Conservation (phyloP, 2,797 vertebrate genomes). For the Oryzias sinensis region DNA sequence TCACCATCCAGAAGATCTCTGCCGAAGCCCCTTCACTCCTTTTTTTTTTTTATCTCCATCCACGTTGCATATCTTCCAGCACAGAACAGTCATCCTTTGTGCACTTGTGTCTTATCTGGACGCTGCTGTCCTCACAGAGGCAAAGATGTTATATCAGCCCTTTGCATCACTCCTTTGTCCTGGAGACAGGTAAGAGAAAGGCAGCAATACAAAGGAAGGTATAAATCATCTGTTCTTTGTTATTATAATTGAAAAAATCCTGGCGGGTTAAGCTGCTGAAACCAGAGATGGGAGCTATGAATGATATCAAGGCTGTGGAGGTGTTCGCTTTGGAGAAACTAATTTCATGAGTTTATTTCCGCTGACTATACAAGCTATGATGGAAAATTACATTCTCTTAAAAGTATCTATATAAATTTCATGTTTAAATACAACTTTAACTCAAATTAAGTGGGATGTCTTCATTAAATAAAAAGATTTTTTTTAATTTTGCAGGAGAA, state of each 20-base stretch:
- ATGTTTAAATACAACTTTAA: no score
- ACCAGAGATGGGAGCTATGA: slow-evolving; percentile 1
- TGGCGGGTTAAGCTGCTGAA: slow-evolving; percentile 29
- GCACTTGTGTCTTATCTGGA: slow-evolving; percentile 46
- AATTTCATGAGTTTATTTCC: slow-evolving; percentile 5
- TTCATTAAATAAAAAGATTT: not conserved
- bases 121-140: slow-evolving; percentile 35
- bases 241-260: slow-evolving; percentile 43
- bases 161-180: slow-evolving; percentile 56
- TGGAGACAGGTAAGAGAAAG: slow-evolving; percentile 48
- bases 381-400: slow-evolving; percentile 3
- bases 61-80: slow-evolving; percentile 15
- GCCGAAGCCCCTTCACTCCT: slow-evolving; percentile 1
- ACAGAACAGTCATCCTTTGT: slow-evolving; percentile 22
- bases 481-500: not conserved
- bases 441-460: no score
- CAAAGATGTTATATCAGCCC: slow-evolving; percentile 55
- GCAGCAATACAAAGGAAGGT: slow-evolving; percentile 43
- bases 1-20: slow-evolving; percentile 7
- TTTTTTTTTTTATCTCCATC: slow-evolving; percentile 34
- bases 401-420: no score
- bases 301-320: slow-evolving; percentile 15
- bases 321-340: slow-evolving; percentile 22
- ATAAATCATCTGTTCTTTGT: slow-evolving; percentile 59
- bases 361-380: slow-evolving; percentile 2